Evolutionary conservation across 2,113 vertebrate genomes (phyloP).

Genomic region (Marmota flaviventris): DNA sequence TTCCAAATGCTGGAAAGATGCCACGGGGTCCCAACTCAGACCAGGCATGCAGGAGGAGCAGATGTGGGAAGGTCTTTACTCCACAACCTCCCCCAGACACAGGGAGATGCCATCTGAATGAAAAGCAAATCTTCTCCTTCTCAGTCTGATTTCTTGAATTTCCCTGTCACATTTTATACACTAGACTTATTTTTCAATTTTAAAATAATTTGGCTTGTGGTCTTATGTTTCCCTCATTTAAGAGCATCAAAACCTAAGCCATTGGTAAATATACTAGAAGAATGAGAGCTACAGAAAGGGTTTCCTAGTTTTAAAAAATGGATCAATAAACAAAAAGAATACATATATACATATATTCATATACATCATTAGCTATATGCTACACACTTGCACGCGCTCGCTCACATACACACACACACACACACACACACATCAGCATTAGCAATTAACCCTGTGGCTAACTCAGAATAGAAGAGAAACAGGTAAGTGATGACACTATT

Average conservation of each 20-base stretch:
- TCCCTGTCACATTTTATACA: not conserved
- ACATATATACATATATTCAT: too few relatives aligned
- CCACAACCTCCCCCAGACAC: not conserved
- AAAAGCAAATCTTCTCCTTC: not conserved
- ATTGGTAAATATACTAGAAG: not conserved
- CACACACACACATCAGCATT: not conserved
- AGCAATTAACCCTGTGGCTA: not conserved
- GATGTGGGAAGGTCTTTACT: not conserved
- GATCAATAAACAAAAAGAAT: not conserved
- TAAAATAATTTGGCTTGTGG: constrained; percentile 6
- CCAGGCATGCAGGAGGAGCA: not conserved
- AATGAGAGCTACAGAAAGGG: not conserved
- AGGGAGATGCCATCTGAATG: not conserved
- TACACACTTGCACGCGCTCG: too few relatives aligned
- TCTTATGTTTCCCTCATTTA: not conserved
- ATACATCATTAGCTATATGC: not conserved
- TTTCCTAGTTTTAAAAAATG: not conserved
- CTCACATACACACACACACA: too few relatives aligned
- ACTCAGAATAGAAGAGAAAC: not conserved
- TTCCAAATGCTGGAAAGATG: not conserved
- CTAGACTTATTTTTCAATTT: not conserved
- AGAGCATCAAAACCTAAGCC: not conserved
- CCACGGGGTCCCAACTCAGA: not conserved
- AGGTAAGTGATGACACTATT: not conserved
- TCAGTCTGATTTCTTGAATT: not conserved